Conservation (phyloP, 35 echinoderm and acorn worm species). For the Hemicentrotus pulcherrimus region DNA sequence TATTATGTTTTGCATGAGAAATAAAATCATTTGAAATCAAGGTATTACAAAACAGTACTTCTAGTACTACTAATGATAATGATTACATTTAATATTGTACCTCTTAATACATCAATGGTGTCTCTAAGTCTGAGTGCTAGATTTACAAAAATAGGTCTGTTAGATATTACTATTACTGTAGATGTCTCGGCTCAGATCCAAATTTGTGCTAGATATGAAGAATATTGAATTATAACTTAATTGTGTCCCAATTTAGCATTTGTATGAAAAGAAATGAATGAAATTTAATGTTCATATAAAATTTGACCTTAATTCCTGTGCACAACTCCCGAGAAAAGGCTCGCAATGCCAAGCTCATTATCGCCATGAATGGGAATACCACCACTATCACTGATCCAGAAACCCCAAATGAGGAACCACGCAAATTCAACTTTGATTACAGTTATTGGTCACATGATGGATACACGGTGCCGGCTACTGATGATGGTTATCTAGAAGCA, state of each 20-base stretch:
- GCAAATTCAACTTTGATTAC: slow-evolving; percentile 95
- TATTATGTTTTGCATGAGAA: no score
- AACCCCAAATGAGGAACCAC: slow-evolving; percentile 78
- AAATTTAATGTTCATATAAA: not conserved
- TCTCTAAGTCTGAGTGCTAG: no score
- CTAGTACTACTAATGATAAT: not conserved
- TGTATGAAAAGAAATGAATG: not conserved
- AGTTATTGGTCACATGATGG: slow-evolving; percentile 99
- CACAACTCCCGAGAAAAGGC: slow-evolving; percentile 96
- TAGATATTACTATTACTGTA: no score
- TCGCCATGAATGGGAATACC: slow-evolving; percentile 82
- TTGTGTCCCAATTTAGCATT: not conserved
- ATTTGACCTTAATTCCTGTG: slow-evolving; percentile 67
- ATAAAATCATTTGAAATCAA: no score
- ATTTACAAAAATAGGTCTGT: no score
- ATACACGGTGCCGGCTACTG: slow-evolving; percentile 51
- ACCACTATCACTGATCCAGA: slow-evolving; percentile 85
- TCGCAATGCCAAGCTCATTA: slow-evolving; percentile 88
- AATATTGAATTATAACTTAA: not conserved
- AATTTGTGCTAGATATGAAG: no score
- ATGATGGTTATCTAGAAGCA: slow-evolving; percentile 68
- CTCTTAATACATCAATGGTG: no score
- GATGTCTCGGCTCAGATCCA: no score
- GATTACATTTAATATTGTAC: no score
- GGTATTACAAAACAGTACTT: not conserved